Base-by-base conservation (phyloP, 2,888 invertebrate species). In the Cerceris rybyensis region DNA sequence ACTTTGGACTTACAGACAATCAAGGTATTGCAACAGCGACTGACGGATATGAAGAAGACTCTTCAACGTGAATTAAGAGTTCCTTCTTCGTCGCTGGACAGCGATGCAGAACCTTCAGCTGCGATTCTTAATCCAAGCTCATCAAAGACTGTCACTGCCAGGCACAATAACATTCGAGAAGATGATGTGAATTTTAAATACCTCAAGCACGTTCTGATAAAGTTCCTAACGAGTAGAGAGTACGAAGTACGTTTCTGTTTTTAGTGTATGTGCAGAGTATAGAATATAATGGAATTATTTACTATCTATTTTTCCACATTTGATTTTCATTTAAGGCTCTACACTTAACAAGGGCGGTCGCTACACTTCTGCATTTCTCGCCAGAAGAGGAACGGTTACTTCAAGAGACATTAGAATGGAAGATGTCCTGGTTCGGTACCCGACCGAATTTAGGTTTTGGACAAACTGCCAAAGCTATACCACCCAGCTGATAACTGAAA, bases 11-110 rank as follows among this genome's bases (percentile, higher is more conserved):
- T 94, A 52, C 91, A 97, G 97, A 96, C 96, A 93, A 96, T 98
- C 86, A 97, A 97, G 93, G 95, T 96, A 16, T 94, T 98, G 88
- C 97, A 98, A 92, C 96, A 98, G 92, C 95, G 98, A 85, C 93
- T 98, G 91, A 94, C 95, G 17, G 98, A 98, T 90, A 95, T 98
- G 94, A 98, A 98, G 92, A 98, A 98, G 92, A 97, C 98, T 0
- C 93, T 98, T 66, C 98, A 98, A 90, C 94, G 96, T 81, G 98
- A 98, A 93, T 93, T 98, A 69, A 95, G 95, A 86, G 91, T 92
- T 41, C 92, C 92, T 2, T 89, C 91, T 54, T 92, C 93, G 8
- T 93, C 93, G 42, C 92, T 93, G 64, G 95, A 94, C 86, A 95
- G 94, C 86, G 95, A 95, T 84, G 93, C 93, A 2, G 94, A 94